Base-by-base conservation (phyloP, 2,888 invertebrate genomes). In the Lutraria lutraria region DNA sequence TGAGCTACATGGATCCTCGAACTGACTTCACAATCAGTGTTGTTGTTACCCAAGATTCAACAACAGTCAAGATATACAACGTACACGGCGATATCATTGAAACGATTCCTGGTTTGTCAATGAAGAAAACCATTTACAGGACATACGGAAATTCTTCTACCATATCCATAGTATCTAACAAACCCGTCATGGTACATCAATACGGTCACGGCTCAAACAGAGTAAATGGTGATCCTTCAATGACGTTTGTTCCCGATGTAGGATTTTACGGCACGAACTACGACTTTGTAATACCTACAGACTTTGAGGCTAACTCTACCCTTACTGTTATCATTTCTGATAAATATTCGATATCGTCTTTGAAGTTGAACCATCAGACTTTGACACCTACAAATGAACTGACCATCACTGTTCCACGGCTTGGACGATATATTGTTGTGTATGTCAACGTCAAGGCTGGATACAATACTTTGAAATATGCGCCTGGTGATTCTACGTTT, bases 21-120 rank as follows among this genome's bases (percentile, higher is more conserved):
- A 21, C 79, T 79, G 85, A 34, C 54, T 85, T 85, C 60, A 80
- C 79, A 21, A 54, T 85, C 34, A 80, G 85, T 29, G 56, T 85
- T 54, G 79, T 63, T 15, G 29, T 80, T 31, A 76, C 76, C 2
- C 6, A 34, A 19, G 34, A 76, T 21, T 34, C 29, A 34, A 76
- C 76, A 16, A 6, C 29, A 19, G 84, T 76, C 25, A 31, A 0
- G 12, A 52, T 84, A 19, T 54, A 52, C 31, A 54, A 76, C 76
- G 19, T 19, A 19, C 12, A 25, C 13, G 84, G 84, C 12, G 76
- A 16, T 19, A 0, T 31, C n/a, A 16, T 53, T 0, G 84, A 84
- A 29, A 31, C 34, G 0, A 16, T 52, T 0, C 19, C 29, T n/a
- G 21, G 0, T 52, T 21, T 76, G 21, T 2, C 21, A 19, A 19